Percentiles rank a stretch among this genome's conserved stretches.
phyloP scores from a whole-genome alignment of 1,140 invertebrate genomes.

The Samia ricini region DNA sequence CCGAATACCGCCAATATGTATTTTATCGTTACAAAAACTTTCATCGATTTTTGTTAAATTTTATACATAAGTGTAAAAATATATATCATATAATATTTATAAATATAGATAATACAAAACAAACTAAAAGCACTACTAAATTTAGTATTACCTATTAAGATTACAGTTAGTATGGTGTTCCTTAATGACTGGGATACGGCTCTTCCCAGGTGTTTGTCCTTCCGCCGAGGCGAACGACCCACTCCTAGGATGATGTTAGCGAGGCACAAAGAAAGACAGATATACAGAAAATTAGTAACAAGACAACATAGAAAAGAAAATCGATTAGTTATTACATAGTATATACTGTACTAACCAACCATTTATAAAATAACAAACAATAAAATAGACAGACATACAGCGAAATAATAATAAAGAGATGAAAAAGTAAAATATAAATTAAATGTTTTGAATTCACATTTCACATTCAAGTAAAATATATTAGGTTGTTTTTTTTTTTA shows the following conservation, averaged over 20 bases:
- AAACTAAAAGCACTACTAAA: constrained; percentile 3
- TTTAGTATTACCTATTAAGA: constrained; percentile 61
- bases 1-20: constrained; percentile 13
- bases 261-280: constrained; percentile 50
- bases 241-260: constrained; percentile 70
- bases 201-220: constrained; percentile 65
- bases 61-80: neutral
- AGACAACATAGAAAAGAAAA: constrained; percentile 41
- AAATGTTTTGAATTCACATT: no score
- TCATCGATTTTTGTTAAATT: neutral
- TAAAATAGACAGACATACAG: neutral
- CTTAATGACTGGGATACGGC: constrained; percentile 71
- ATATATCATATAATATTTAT: neutral
- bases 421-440: no score
- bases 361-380: constrained; percentile 7
- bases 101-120: neutral
- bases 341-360: constrained; percentile 4
- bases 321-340: constrained; percentile 52
- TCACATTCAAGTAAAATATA: neutral
- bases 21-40: neutral
- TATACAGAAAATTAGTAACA: constrained; percentile 59
- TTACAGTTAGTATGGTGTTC: constrained; percentile 70
- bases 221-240: constrained; percentile 71
- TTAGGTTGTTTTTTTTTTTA: neutral
- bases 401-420: no score